A percentile compares a stretch with the other conserved stretches of the same genome.
phyloP scores from a whole-genome alignment of 2,797 vertebrate genomes.

The Crotalus adamanteus region DNA sequence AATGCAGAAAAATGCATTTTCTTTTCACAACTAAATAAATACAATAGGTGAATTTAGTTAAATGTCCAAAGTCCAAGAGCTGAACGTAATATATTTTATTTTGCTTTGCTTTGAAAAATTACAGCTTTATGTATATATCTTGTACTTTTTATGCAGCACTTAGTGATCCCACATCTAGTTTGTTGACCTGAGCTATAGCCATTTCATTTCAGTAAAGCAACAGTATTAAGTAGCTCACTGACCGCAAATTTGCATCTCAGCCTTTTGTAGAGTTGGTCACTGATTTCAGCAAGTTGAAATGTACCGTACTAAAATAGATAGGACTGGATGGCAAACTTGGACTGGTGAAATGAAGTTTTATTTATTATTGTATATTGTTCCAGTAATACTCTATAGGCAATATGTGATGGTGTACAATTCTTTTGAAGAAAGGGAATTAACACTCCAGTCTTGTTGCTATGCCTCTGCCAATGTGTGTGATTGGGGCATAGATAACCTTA shows the following conservation, averaged over 20 bases:
- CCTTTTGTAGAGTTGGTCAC: neutral
- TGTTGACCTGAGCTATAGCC: neutral
- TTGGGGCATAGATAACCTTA: neutral
- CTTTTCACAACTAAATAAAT: neutral
- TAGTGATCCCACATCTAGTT: neutral
- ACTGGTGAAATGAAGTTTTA: neutral
- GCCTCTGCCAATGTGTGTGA: neutral
- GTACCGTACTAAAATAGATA: neutral
- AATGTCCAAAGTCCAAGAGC: neutral
- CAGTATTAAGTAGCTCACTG: neutral
- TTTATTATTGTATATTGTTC: neutral
- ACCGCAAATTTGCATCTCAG: neutral
- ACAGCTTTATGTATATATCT: neutral
- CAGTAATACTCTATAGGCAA: neutral
- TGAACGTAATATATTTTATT: neutral
- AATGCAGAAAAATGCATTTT: slow-evolving; percentile 3
- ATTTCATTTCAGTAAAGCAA: neutral
- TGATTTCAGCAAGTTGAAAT: neutral
- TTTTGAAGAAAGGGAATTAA: slow-evolving; percentile 9
- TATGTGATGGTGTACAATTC: neutral
- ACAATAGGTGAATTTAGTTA: neutral
- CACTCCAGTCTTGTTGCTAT: neutral
- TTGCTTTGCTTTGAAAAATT: neutral
- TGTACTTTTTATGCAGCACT: neutral
- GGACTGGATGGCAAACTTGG: neutral